Evolutionary conservation across 2,113 vertebrate genomes (phyloP).

Genomic region (Nematolebias whitei): DNA sequence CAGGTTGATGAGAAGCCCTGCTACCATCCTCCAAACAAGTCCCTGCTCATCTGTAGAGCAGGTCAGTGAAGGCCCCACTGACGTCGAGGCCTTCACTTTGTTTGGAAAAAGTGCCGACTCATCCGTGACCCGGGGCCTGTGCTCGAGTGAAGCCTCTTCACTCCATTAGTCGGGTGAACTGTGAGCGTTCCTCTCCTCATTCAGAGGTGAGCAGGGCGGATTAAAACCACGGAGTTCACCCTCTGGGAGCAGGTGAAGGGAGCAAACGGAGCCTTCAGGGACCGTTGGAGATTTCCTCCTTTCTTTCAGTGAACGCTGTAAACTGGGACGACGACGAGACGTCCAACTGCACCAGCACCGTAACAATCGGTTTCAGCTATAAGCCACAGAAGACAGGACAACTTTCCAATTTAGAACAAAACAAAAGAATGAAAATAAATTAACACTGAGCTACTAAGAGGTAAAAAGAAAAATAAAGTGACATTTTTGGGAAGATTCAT

Average conservation of each 20-base stretch:
- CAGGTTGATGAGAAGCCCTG: constrained; percentile 19
- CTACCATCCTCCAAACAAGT: neutral
- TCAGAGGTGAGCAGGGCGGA: constrained; percentile 22
- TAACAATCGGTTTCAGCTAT: constrained; percentile 21
- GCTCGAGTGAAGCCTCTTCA: constrained; percentile 25
- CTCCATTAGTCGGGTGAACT: constrained; percentile 63
- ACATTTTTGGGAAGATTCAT: neutral
- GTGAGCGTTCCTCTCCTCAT: constrained; percentile 29
- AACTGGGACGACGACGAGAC: constrained; percentile 25
- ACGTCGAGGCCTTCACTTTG: constrained; percentile 39
- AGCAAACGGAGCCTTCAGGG: constrained; percentile 29
- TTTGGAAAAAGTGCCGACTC: constrained; percentile 54
- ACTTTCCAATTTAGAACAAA: neutral
- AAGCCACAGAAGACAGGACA: neutral
- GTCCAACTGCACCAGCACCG: constrained; percentile 21
- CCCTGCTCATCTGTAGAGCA: constrained; percentile 39
- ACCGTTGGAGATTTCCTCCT: constrained; percentile 27
- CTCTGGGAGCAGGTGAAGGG: constrained; percentile 16
- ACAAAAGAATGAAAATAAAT: neutral
- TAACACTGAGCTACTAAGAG: neutral
- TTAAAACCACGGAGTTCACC: constrained; percentile 48
- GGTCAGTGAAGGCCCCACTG: constrained; percentile 48
- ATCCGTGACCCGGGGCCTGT: constrained; percentile 24
- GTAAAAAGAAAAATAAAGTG: neutral
- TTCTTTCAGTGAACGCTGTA: constrained; percentile 29